Conservation (phyloP, 2,113 vertebrate species). For the Indri indri region DNA sequence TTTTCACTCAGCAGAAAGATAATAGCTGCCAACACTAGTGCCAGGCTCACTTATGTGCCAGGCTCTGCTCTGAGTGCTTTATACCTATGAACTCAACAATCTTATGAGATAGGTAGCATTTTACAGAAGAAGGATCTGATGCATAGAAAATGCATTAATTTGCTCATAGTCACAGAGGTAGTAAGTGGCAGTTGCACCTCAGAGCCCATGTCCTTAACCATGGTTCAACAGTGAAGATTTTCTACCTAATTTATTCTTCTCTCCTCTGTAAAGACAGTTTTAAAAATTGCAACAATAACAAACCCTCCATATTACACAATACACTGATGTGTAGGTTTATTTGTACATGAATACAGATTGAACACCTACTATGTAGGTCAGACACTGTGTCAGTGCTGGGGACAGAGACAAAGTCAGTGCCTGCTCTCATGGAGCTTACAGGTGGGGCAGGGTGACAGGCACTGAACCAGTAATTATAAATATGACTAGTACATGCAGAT, state of each 20-base stretch:
- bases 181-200: background rate
- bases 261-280: background rate
- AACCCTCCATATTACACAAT: background rate
- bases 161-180: background rate
- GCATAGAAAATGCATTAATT: background rate
- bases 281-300: background rate
- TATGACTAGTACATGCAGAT: background rate
- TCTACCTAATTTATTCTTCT: background rate
- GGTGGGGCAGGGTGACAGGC: background rate
- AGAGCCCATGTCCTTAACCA: background rate
- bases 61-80: background rate
- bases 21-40: background rate
- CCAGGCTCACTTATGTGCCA: background rate
- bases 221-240: background rate
- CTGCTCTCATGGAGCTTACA: background rate
- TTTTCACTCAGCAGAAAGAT: background rate
- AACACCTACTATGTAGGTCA: background rate
- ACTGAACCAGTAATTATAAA: background rate
- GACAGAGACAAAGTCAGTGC: background rate
- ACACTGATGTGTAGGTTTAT: background rate
- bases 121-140: background rate
- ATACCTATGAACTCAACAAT: background rate
- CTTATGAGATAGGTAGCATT: background rate
- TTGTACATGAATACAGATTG: background rate
- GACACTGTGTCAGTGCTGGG: background rate